A percentile compares a stretch with the other conserved stretches of the same genome.
These are phyloP conservation scores for Delphinus delphis DNA, from an alignment of 2,113 vertebrate genomes.

Conservation along the genomic window DNA sequence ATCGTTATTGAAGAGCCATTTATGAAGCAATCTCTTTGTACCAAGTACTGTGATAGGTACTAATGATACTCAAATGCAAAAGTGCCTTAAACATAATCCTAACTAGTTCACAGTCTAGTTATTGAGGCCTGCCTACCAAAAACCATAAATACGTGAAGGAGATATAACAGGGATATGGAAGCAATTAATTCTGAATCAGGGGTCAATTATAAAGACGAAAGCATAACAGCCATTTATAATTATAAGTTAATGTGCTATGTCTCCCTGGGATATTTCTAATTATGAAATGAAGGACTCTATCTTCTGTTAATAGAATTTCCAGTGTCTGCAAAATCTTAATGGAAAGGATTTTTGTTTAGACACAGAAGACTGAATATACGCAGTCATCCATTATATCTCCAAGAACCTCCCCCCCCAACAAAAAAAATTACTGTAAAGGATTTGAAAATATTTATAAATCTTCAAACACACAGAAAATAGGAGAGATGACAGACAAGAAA, in stretches of 20 bases:
- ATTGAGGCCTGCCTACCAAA: neutral
- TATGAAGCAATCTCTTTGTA: neutral
- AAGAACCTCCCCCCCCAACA: neutral
- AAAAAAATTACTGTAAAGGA: neutral
- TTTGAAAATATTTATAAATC: constrained; percentile 28
- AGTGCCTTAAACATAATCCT: neutral
- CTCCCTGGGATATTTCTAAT: constrained; percentile 74
- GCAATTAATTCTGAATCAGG: constrained; percentile 68
- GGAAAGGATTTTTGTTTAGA: constrained; percentile 57
- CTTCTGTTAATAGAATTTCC: constrained; percentile 71
- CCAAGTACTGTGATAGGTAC: neutral
- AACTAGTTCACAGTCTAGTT: neutral
- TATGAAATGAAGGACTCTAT: constrained; percentile 69
- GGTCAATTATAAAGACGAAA: constrained; percentile 69
- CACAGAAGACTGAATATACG: constrained; percentile 30
- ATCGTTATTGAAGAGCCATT: neutral
- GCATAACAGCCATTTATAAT: constrained; percentile 72
- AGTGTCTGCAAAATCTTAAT: constrained; percentile 62
- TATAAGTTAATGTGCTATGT: constrained; percentile 69
- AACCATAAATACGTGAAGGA: constrained; percentile 15
- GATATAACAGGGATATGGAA: constrained; percentile 41
- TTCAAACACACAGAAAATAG: constrained; percentile 5
- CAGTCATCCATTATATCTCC: neutral
- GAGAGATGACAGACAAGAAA: neutral
- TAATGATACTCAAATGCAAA: neutral